phyloP scores from a whole-genome alignment of 1,140 invertebrate genomes.

The Leptinotarsa defecta region DNA sequence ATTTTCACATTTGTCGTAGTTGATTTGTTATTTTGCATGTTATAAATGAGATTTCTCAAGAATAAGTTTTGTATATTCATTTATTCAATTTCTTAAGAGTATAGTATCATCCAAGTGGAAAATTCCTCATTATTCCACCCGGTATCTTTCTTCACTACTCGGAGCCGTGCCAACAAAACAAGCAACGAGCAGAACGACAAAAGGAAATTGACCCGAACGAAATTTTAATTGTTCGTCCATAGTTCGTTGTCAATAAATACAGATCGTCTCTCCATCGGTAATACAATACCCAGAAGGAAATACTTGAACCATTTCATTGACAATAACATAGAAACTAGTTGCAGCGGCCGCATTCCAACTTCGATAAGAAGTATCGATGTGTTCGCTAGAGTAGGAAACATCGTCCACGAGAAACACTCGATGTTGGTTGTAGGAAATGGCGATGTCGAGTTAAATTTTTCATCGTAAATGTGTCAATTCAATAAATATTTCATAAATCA shows the following conservation, averaged over 20 bases:
- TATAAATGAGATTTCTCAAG: no score
- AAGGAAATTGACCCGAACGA: constrained; percentile 1
- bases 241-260: constrained; percentile 10
- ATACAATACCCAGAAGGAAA: constrained; percentile 23
- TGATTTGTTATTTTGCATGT: no score
- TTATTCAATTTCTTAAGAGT: no score
- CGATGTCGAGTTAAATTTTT: no score
- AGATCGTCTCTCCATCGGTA: constrained; percentile 6
- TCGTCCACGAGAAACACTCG: no score
- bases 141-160: not conserved
- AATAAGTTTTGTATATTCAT: no score
- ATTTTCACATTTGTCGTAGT: no score
- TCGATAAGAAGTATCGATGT: constrained; percentile 4
- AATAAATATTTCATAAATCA: no score
- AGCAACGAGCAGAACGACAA: not conserved
- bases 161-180: not conserved
- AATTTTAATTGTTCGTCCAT: constrained; percentile 17
- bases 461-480: no score
- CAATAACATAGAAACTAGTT: constrained; percentile 2
- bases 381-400: no score
- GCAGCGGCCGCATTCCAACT: constrained; percentile 18
- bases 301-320: constrained; percentile 20
- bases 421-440: no score
- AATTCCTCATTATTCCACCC: not conserved
- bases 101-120: not conserved